A percentile compares a stretch with the other conserved stretches of the same genome.
Evolutionary conservation across 2,113 vertebrate species (phyloP).

Genomic region (Plotosus lineatus): DNA sequence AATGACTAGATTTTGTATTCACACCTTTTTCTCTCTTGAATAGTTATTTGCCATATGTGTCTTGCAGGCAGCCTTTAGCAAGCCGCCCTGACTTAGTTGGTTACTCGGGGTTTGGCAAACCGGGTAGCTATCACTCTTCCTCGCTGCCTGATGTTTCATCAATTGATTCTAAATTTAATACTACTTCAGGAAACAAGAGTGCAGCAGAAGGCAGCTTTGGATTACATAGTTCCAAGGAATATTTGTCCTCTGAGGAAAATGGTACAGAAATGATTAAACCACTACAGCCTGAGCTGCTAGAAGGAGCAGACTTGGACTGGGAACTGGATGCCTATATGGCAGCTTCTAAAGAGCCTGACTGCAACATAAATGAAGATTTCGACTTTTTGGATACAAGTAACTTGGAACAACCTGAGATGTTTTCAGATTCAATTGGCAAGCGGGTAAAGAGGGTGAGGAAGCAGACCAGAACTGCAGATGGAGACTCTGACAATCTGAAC

Average conservation of each 20-base stretch:
- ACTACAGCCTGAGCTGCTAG: conserved; percentile 34
- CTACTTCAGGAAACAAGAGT: background rate
- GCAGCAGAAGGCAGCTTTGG: conserved; percentile 36
- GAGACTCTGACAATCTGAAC: conserved; percentile 21
- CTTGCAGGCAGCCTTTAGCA: conserved; percentile 37
- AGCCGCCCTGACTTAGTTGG: conserved; percentile 67
- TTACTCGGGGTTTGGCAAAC: conserved; percentile 56
- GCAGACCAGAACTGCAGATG: background rate
- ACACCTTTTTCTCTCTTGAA: conserved; percentile 13
- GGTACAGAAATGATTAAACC: conserved; percentile 15
- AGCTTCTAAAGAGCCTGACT: background rate
- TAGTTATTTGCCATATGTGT: conserved; percentile 1
- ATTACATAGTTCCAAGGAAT: conserved; percentile 53
- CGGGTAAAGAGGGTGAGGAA: conserved; percentile 65
- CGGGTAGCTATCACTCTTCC: conserved; percentile 58
- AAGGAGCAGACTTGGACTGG: conserved; percentile 56
- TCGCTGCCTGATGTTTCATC: conserved; percentile 75
- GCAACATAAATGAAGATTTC: conserved; percentile 13
- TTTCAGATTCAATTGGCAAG: conserved; percentile 70
- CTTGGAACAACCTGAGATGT: conserved; percentile 59
- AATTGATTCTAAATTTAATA: conserved; percentile 39
- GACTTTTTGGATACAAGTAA: background rate
- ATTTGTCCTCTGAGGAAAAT: conserved; percentile 40
- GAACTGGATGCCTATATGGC: conserved; percentile 57
- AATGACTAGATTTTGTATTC: background rate